Percentiles rank a stretch among this genome's conserved stretches.
phyloP scores from a whole-genome alignment of 2,113 vertebrate species.

The Anarhynchus alexandrinus region DNA sequence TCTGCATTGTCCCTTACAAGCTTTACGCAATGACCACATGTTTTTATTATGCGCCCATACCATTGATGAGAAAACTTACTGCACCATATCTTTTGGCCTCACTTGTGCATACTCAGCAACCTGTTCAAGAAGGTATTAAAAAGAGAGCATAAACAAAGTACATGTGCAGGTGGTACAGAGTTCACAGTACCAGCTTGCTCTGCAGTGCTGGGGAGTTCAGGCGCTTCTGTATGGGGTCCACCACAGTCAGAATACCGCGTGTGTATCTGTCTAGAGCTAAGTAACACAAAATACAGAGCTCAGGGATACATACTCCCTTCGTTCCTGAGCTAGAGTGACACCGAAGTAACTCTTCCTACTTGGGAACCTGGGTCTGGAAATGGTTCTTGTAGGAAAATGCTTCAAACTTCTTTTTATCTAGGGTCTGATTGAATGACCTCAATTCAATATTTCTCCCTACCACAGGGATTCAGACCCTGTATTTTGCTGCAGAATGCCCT shows the following conservation, averaged over 20 bases:
- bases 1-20: neutral
- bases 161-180: neutral
- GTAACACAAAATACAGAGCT: neutral
- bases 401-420: neutral
- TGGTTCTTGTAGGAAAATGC: neutral
- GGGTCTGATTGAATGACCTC: neutral
- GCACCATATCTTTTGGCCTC: neutral
- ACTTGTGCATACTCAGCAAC: neutral
- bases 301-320: neutral
- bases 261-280: neutral
- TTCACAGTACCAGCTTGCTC: neutral
- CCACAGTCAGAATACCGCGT: neutral
- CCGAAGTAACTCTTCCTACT: neutral
- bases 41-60: neutral
- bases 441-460: neutral
- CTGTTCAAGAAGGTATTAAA: neutral
- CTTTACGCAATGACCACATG: neutral
- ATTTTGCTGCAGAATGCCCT: neutral
- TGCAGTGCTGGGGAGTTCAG: neutral
- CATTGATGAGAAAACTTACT: neutral
- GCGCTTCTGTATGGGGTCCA: neutral
- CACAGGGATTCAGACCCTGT: neutral
- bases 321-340: neutral
- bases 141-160: neutral
- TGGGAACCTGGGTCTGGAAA: neutral